These are phyloP conservation scores for Chlorodrepanis virens DNA, from an alignment of 2,113 vertebrate species.

Conservation along the genomic window DNA sequence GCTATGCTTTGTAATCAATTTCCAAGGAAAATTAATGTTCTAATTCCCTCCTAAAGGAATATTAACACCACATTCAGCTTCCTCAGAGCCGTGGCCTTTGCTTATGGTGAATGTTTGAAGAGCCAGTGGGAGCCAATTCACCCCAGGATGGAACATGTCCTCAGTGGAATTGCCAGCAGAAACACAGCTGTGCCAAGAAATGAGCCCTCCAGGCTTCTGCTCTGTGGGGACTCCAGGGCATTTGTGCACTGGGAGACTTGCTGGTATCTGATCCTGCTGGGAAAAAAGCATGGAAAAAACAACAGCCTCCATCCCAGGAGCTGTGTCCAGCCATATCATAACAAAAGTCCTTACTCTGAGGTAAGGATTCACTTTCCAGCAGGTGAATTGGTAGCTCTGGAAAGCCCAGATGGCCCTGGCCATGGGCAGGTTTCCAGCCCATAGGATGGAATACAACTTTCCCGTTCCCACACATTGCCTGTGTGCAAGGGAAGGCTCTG, in stretches of 20 bases:
- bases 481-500: not conserved
- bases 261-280: not conserved
- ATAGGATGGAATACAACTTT: accelerated
- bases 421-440: not conserved
- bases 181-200: not conserved
- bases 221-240: not conserved
- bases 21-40: not conserved
- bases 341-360: not conserved
- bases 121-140: not conserved
- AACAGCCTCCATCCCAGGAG: not conserved
- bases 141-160: not conserved
- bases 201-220: not conserved
- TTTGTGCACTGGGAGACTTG: not conserved
- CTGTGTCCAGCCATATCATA: not conserved
- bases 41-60: not conserved
- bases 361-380: not conserved
- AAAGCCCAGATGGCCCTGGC: not conserved
- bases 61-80: not conserved
- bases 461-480: accelerated
- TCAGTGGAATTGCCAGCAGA: not conserved
- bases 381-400: not conserved
- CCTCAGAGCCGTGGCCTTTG: not conserved
- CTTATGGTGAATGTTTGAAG: not conserved
- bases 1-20: not conserved
- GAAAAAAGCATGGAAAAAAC: not conserved